Base-by-base conservation (phyloP, 2,797 vertebrate genomes). In the Astyanax mexicanus region DNA sequence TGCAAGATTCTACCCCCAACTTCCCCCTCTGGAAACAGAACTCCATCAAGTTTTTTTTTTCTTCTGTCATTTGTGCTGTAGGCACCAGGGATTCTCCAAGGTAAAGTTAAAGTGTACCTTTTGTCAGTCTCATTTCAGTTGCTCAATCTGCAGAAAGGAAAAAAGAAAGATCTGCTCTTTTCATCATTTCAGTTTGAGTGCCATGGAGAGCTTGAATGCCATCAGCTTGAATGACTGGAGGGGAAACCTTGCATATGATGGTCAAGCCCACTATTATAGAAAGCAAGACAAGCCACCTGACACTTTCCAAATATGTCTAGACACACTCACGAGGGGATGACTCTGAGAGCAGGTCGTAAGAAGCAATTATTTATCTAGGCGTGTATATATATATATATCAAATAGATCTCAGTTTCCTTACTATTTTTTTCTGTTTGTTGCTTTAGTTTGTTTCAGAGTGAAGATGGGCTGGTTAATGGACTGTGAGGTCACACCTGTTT, bases 1-100 rank as follows among this genome's bases (percentile, higher is more conserved):
- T 84, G 86, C 84, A 80, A 89, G 72, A 90, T 89, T 88, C 84
- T 84, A 80, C 77, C 72, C 72, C 61, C 88, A 87, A 84, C 86
- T 83, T 75, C 70, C 77, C 80, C 78, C 72, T 84, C 82, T 84
- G 89, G 83, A 87, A 82, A 78, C 54, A 54, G 69, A 79, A 80
- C 81, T 82, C 75, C 74, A 80, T 68, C 77, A 58, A 74, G 72
- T 37, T 66, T 72, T 84, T 88, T 55, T 32, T 57, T 29, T 57
- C 57, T 57, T 57, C 32, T 9, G 29, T 86, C 82, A 81, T 72
- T 86, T 88, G 85, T 88, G 88, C 85, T 80, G 84, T 86, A 85
- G 83, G 38, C 42, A 71, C 83, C 74, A 3, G 61, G 58, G 75
- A 68, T 78, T 69, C 61, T 44, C 57, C 12, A 32, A 75, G 77